Conservation (phyloP, 1,140 invertebrate genomes). For the Dendroctonus ponderosae region DNA sequence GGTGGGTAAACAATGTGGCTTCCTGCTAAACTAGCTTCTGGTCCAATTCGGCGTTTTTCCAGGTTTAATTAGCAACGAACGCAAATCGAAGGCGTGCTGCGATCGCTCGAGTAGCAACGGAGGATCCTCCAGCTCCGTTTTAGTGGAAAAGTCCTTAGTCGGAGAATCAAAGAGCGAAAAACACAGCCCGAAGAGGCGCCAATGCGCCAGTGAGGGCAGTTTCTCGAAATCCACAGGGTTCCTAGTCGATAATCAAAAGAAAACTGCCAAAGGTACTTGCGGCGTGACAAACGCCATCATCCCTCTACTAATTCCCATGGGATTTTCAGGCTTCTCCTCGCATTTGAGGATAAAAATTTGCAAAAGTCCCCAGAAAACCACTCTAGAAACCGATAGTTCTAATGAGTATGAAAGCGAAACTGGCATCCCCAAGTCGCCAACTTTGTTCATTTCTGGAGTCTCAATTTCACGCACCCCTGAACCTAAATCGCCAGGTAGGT, state of each 20-base stretch:
- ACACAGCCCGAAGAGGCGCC: slow-evolving; percentile 45
- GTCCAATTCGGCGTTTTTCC: slow-evolving; percentile 19
- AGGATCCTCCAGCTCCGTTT: slow-evolving; percentile 5
- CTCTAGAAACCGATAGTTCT: slow-evolving; percentile 55
- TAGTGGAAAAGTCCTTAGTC: slow-evolving; percentile 22
- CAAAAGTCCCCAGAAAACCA: slow-evolving; percentile 36
- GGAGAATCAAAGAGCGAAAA: slow-evolving; percentile 42
- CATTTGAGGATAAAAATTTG: slow-evolving; percentile 50
- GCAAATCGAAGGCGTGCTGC: slow-evolving; percentile 42
- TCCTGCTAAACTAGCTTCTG: neutral
- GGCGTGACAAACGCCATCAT: no score
- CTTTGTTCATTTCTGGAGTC: slow-evolving; percentile 61
- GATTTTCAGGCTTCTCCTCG: slow-evolving; percentile 29
- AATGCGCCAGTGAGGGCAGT: slow-evolving; percentile 34
- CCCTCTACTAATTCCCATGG: neutral
- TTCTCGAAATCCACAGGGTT: slow-evolving; percentile 49
- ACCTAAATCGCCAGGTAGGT: slow-evolving; percentile 51
- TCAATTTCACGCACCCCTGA: slow-evolving; percentile 59
- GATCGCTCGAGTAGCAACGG: slow-evolving; percentile 25
- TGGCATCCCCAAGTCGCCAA: slow-evolving; percentile 60
- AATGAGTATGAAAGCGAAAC: slow-evolving; percentile 61
- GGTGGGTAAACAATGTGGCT: slow-evolving; percentile 33
- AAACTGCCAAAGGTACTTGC: no score
- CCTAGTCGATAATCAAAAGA: slow-evolving; percentile 43
- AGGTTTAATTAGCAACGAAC: slow-evolving; percentile 38